phyloP scores from a whole-genome alignment of 2,797 vertebrate species.

The Lagodon rhomboides region DNA sequence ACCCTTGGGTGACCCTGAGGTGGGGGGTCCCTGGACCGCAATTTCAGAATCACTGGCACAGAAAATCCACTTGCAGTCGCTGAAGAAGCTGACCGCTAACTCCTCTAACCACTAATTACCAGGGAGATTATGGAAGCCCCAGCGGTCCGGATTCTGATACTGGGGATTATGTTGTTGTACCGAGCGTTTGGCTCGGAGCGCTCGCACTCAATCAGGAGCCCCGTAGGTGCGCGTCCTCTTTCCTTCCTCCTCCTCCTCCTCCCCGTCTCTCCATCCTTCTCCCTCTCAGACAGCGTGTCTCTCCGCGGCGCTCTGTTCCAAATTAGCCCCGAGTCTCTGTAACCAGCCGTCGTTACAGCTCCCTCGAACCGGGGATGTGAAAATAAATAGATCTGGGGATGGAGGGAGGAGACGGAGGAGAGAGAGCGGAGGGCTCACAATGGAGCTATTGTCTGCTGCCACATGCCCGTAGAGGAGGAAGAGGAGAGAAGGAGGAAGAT shows the following conservation, averaged over 20 bases:
- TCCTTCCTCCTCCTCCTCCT: conserved; percentile 9
- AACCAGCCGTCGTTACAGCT: conserved; percentile 72
- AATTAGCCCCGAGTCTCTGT: conserved; percentile 73
- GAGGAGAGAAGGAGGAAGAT: conserved; percentile 13
- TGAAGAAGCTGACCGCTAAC: conserved; percentile 75
- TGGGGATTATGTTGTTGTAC: conserved; percentile 70
- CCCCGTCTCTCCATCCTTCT: conserved; percentile 38
- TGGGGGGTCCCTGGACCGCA: conserved; percentile 52
- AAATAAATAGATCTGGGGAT: conserved; percentile 83
- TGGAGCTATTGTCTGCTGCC: conserved; percentile 80
- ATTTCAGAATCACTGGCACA: conserved; percentile 44
- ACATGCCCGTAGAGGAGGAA: conserved; percentile 56
- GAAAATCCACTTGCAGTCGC: conserved; percentile 75
- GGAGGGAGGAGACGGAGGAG: conserved; percentile 58
- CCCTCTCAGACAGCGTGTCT: conserved; percentile 68
- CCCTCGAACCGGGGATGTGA: conserved; percentile 79
- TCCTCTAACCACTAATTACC: conserved; percentile 74
- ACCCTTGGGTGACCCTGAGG: conserved; percentile 47
- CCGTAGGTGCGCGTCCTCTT: conserved; percentile 7
- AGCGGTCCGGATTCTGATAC: conserved; percentile 66
- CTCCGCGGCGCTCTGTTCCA: conserved; percentile 73
- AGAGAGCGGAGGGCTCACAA: conserved; percentile 66
- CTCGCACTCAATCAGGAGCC: conserved; percentile 36
- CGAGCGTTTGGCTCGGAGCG: conserved; percentile 50
- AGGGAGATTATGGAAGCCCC: conserved; percentile 64